Evolutionary conservation across 2,888 invertebrate species (phyloP).

Genomic region (Plusia festucae): DNA sequence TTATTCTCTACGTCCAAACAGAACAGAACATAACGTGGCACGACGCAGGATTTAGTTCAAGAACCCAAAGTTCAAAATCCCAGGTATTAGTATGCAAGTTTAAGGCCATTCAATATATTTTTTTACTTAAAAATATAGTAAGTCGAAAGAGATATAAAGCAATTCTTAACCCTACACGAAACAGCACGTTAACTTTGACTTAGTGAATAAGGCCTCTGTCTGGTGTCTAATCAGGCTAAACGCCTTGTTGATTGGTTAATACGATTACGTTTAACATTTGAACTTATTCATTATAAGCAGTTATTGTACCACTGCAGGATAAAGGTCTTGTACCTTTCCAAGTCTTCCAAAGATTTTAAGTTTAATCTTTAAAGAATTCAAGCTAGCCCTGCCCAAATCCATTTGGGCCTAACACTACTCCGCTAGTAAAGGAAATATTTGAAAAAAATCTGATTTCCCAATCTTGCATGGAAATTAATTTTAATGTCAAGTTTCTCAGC

Average conservation of each 20-base stretch:
- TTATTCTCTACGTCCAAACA: too few species aligned
- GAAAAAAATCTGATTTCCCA: background rate
- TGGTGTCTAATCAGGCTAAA: background rate
- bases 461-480: background rate
- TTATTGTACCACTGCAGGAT: background rate
- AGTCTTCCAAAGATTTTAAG: background rate
- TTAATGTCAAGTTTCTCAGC: constrained; percentile 1
- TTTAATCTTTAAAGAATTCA: background rate
- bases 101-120: too few species aligned
- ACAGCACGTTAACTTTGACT: too few species aligned
- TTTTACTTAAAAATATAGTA: too few species aligned
- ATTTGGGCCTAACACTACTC: too few species aligned
- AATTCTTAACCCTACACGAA: too few species aligned
- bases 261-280: background rate
- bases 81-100: too few species aligned
- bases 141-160: too few species aligned
- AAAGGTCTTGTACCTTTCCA: background rate
- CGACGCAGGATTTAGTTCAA: too few species aligned
- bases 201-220: too few species aligned
- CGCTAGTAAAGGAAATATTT: background rate
- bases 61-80: too few species aligned
- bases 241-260: background rate
- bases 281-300: background rate
- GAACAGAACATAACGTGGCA: too few species aligned
- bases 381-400: background rate